Conservation (phyloP, 1,140 invertebrate species). For the Lepeophtheirus salmonis region DNA sequence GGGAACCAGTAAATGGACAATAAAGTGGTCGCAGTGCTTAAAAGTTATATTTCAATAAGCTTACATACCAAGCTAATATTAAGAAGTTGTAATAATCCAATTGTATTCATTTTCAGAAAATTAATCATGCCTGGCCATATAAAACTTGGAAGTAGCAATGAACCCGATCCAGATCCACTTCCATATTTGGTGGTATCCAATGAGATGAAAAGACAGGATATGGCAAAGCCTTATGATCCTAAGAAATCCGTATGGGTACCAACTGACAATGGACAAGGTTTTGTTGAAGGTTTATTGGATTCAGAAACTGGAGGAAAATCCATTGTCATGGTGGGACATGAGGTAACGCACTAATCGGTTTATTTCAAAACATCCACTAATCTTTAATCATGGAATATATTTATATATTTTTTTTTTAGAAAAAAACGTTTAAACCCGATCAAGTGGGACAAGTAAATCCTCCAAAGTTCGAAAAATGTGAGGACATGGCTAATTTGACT, state of each 20-base stretch:
- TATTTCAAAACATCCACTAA: too few relatives aligned
- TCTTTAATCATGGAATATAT: too few relatives aligned
- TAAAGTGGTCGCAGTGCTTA: too few relatives aligned
- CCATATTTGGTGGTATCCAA: conserved; percentile 81
- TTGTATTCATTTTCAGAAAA: too few relatives aligned
- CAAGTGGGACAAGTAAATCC: conserved; percentile 93
- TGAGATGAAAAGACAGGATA: conserved; percentile 87
- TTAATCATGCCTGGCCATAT: conserved; percentile 12
- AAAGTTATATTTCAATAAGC: too few relatives aligned
- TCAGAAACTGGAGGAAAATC: neutral
- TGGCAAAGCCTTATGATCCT: conserved; percentile 93
- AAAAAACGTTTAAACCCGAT: conserved; percentile 95
- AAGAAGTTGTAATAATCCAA: too few relatives aligned
- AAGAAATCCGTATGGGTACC: conserved; percentile 99
- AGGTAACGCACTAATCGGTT: too few relatives aligned
- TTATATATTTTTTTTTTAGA: conserved; percentile 19
- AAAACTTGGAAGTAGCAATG: conserved; percentile 10
- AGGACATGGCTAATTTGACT: too few relatives aligned
- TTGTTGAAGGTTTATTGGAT: conserved; percentile 50
- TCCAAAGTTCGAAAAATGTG: too few relatives aligned
- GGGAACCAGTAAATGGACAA: too few relatives aligned
- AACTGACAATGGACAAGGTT: conserved; percentile 91
- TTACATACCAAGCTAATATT: too few relatives aligned
- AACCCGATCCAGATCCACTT: conserved; percentile 68
- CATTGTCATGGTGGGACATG: neutral